Evolutionary conservation across 2,888 invertebrate genomes (phyloP).

Genomic region (Mimumesa dahlbomi): DNA sequence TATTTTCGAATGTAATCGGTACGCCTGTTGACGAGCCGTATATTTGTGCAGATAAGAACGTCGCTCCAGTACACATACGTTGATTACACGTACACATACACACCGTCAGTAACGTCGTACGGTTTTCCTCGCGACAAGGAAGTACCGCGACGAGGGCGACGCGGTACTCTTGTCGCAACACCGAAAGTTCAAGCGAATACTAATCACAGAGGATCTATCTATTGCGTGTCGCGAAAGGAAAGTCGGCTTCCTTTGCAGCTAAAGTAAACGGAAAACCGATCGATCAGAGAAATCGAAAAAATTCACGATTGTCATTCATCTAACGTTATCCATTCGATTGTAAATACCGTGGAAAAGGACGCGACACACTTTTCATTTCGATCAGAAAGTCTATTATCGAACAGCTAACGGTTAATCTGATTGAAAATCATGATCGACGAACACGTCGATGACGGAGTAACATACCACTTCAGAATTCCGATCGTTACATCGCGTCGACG

Average conservation of each 20-base stretch:
- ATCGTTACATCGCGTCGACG: background rate
- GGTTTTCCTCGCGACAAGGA: slow-evolving; percentile 28
- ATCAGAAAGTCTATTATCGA: no score
- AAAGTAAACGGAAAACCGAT: slow-evolving; percentile 23
- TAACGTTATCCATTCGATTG: slow-evolving; percentile 25
- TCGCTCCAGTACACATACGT: background rate
- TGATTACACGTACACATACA: background rate
- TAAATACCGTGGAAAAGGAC: no score
- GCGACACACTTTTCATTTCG: no score
- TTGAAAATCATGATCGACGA: no score
- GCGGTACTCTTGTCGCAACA: slow-evolving; percentile 30
- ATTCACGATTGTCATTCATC: slow-evolving; percentile 23
- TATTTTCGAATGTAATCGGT: background rate
- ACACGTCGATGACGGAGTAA: no score
- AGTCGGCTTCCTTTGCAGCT: slow-evolving; percentile 41
- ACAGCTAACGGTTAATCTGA: no score
- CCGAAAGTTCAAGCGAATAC: slow-evolving; percentile 31
- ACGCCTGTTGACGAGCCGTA: no score
- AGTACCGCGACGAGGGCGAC: background rate
- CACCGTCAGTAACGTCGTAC: slow-evolving; percentile 5
- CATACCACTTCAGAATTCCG: no score
- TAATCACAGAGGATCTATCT: slow-evolving; percentile 23
- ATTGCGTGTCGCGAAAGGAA: slow-evolving; percentile 39
- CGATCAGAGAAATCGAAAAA: slow-evolving; percentile 38
- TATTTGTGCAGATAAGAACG: no score